A percentile compares a stretch with the other conserved stretches of the same genome.
Evolutionary conservation across 2,888 invertebrate genomes (phyloP).

Genomic region (Rhimphoctona megacephalus): DNA sequence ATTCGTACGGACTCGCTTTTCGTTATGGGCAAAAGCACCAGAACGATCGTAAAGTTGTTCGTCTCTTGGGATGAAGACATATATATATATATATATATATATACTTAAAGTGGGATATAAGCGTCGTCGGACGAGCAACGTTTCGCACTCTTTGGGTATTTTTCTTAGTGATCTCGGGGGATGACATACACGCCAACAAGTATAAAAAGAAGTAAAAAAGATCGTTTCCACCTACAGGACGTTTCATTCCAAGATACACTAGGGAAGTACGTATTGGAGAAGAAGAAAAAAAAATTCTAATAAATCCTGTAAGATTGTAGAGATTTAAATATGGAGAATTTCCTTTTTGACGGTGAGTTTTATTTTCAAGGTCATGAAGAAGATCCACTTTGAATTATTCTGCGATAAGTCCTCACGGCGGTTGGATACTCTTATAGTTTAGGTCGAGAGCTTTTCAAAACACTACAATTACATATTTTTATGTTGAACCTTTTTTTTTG

Average conservation of each 20-base stretch:
- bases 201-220: constrained; percentile 25
- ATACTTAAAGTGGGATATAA: constrained; percentile 24
- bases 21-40: constrained; percentile 37
- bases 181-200: constrained; percentile 18
- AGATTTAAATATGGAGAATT: neutral
- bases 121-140: constrained; percentile 54
- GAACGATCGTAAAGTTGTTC: constrained; percentile 61
- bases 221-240: constrained; percentile 29
- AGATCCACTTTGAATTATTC: neutral
- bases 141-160: constrained; percentile 63
- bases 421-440: too few relatives aligned
- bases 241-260: neutral
- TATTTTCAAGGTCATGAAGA: neutral
- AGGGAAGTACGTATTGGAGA: neutral
- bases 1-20: constrained; percentile 44
- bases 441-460: too few relatives aligned
- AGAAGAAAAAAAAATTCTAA: neutral
- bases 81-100: constrained; percentile 12
- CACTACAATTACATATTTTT: too few relatives aligned
- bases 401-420: neutral
- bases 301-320: neutral
- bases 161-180: constrained; percentile 31
- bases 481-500: too few relatives aligned
- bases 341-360: neutral
- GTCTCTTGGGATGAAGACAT: constrained; percentile 7